phyloP scores from a whole-genome alignment of 2,888 invertebrate genomes.

The Scaptomyza tumidula region DNA sequence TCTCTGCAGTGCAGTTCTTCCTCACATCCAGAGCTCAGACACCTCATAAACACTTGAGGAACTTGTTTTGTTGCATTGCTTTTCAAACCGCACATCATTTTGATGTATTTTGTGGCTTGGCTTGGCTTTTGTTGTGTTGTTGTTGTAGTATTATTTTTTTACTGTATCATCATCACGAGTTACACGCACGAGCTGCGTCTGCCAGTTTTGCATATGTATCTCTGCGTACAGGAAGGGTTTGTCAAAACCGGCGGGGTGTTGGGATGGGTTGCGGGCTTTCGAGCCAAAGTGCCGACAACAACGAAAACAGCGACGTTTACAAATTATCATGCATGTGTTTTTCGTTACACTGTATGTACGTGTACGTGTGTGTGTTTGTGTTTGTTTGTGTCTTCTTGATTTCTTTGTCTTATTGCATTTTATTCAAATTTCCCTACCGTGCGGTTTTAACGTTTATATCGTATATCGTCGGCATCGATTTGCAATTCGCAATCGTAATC shows the following conservation, averaged over 20 bases:
- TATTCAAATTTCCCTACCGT: slow-evolving; percentile 81
- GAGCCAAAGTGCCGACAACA: slow-evolving; percentile 70
- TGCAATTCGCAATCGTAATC: slow-evolving; percentile 81
- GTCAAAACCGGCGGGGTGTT: neutral
- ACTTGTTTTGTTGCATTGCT: slow-evolving; percentile 68
- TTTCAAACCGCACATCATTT: slow-evolving; percentile 79
- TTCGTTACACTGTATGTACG: slow-evolving; percentile 8
- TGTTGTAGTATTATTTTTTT: slow-evolving; percentile 21
- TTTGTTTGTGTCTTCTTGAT: slow-evolving; percentile 41
- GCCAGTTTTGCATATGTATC: slow-evolving; percentile 54
- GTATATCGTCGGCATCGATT: slow-evolving; percentile 65
- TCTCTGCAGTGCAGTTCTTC: neutral
- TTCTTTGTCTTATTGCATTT: slow-evolving; percentile 79
- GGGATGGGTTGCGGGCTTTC: neutral
- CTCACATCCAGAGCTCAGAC: slow-evolving; percentile 35
- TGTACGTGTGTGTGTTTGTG: slow-evolving; percentile 7
- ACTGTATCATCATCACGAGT: slow-evolving; percentile 70
- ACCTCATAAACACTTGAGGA: slow-evolving; percentile 54
- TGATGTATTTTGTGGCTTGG: slow-evolving; percentile 79
- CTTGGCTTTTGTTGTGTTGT: slow-evolving; percentile 3
- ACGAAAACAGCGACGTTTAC: slow-evolving; percentile 48
- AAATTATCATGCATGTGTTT: slow-evolving; percentile 75
- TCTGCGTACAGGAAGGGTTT: neutral
- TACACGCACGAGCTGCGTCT: slow-evolving; percentile 76
- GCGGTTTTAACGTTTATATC: slow-evolving; percentile 76